Base-by-base conservation (phyloP, 2,888 invertebrate genomes). In the Drosophila kokeensis region DNA sequence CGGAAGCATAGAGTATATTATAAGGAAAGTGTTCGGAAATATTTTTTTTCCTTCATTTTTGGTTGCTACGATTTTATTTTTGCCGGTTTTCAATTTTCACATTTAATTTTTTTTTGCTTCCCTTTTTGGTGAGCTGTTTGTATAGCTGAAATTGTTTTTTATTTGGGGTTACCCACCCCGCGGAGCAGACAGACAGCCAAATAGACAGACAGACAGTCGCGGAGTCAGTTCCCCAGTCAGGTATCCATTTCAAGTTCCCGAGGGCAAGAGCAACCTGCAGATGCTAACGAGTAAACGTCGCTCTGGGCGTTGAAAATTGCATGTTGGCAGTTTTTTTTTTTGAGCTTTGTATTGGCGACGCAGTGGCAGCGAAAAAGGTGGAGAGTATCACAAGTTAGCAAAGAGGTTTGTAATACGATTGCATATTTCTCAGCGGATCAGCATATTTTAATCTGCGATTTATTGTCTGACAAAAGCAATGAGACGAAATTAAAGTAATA, bases 131-230 rank as follows among this genome's bases (percentile, higher is more conserved):
- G 55, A 53, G 64, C 73, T 89, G 84, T 89, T 85, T 85, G 89
- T 87, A 69, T 75, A 71, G 77, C 73, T 87, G 77, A 85, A 85
- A 89, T 89, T 87, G 89, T 89, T 89, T 89, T 85, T 89, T 79
- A 89, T 89, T 85, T 89, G 82, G 87, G 89, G 85, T 87, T 79
- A 69, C 50, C 73, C 67, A 69, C 72, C 73, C 67, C 69, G 59
- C 58, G 62, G 60, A 60, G 59, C 73, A 58, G 42, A 40, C 81
- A 65, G 52, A 64, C 59, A 24, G 34, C 8, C 58, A 53, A 18
- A 18, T 67, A 54, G 49, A 48, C 83, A 65, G 36, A 62, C 21
- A 38, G 67, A 59, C 58, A 71, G 59, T 78, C 68, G 54, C 68
- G 53, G 69, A 67, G 57, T 73, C 66, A 64, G 66, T 64, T 71